These are phyloP conservation scores for Tupiocoris notatus DNA, from an alignment of 2,888 invertebrate species.

Conservation along the genomic window DNA sequence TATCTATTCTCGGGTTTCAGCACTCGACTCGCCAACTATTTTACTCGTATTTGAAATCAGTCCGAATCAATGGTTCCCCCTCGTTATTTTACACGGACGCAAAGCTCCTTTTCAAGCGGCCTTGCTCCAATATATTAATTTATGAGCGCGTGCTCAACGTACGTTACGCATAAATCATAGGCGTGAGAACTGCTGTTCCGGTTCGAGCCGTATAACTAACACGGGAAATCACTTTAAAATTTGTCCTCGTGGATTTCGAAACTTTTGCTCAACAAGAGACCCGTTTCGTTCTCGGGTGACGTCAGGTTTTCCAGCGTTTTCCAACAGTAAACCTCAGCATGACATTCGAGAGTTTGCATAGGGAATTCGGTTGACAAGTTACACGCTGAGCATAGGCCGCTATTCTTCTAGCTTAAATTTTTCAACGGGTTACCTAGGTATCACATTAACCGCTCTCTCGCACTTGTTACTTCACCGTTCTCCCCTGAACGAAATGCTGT, in stretches of 20 bases:
- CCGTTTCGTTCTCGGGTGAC: not conserved
- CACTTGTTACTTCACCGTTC: not conserved
- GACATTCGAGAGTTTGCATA: not conserved
- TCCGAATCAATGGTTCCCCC: too few species aligned
- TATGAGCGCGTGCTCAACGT: too few species aligned
- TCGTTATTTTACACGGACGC: too few species aligned
- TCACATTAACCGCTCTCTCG: constrained; percentile 16
- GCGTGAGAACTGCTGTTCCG: too few species aligned
- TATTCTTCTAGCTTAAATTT: constrained; percentile 34
- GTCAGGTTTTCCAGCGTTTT: constrained; percentile 18
- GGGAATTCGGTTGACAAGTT: not conserved
- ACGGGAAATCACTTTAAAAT: constrained; percentile 31
- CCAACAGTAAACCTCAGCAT: not conserved
- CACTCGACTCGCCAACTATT: too few species aligned
- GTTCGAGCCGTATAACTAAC: too few species aligned
- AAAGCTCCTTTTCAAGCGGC: too few species aligned
- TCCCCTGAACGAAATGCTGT: constrained; percentile 6
- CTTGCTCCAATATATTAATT: too few species aligned
- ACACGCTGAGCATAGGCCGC: not conserved
- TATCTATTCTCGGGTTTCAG: too few species aligned
- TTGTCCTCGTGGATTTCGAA: constrained; percentile 27
- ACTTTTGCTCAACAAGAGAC: constrained; percentile 29
- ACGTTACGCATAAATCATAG: too few species aligned
- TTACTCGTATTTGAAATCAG: too few species aligned
- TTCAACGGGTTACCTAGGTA: constrained; percentile 20